Evolutionary conservation across 2,113 vertebrate species (phyloP).

Genomic region (Pholis gunnellus): DNA sequence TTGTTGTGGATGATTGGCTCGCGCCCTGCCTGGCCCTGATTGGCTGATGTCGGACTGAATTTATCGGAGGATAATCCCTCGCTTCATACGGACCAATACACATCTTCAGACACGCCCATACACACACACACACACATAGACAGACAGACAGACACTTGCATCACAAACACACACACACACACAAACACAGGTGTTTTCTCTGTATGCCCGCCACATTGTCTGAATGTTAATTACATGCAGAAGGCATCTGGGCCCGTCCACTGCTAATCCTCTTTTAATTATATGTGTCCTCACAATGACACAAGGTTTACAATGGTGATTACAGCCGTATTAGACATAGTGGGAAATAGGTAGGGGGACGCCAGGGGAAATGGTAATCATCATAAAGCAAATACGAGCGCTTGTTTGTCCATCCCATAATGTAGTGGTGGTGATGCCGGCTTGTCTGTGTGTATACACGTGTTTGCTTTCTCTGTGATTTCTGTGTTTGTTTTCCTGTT

Average conservation of each 20-base stretch:
- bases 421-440: constrained; percentile 1
- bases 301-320: constrained; percentile 81
- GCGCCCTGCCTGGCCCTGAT: constrained; percentile 55
- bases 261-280: constrained; percentile 83
- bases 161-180: neutral
- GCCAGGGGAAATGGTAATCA: constrained; percentile 67
- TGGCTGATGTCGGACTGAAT: constrained; percentile 65
- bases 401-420: constrained; percentile 51
- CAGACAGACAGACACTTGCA: constrained; percentile 1
- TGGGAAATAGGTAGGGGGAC: constrained; percentile 63
- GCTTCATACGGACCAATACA: constrained; percentile 37
- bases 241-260: constrained; percentile 78
- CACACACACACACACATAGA: neutral
- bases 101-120: constrained; percentile 53
- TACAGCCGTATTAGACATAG: constrained; percentile 76
- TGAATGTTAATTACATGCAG: constrained; percentile 84
- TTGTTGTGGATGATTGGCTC: constrained; percentile 55
- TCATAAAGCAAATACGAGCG: constrained; percentile 64
- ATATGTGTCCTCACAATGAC: constrained; percentile 82
- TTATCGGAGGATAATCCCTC: constrained; percentile 64
- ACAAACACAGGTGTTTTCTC: constrained; percentile 80
- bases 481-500: constrained; percentile 6
- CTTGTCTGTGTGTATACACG: constrained; percentile 7
- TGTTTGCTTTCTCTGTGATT: constrained; percentile 13
- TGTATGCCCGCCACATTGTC: constrained; percentile 76